Percentiles rank a stretch among this genome's conserved stretches.
These are phyloP conservation scores for Nerophis lumbriciformis DNA, from an alignment of 2,113 vertebrate genomes.

Conservation along the genomic window DNA sequence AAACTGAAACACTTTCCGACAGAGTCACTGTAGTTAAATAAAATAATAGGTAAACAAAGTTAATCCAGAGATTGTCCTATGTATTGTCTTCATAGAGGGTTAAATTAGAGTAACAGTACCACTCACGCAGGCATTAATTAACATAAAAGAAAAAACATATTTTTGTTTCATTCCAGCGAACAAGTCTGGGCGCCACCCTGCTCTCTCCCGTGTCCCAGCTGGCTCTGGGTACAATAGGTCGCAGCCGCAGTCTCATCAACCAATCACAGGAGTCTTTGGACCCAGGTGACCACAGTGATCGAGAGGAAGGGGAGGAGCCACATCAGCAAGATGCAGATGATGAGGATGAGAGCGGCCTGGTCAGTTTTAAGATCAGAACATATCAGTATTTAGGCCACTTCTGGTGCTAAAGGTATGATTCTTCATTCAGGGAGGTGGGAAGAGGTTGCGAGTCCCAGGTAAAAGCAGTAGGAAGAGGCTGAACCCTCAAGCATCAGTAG, in stretches of 20 bases:
- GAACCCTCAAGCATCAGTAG: slow-evolving; percentile 78
- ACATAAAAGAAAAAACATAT: background rate
- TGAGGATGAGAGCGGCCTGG: slow-evolving; percentile 78
- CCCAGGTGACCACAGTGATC: slow-evolving; percentile 73
- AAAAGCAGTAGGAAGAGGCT: slow-evolving; percentile 83
- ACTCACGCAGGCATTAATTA: background rate
- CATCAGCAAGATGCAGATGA: slow-evolving; percentile 81
- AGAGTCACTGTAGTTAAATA: no score
- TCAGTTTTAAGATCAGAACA: slow-evolving; percentile 38
- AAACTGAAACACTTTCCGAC: no score
- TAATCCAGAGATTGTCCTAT: no score
- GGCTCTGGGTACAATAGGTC: slow-evolving; percentile 73
- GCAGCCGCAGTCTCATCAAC: slow-evolving; percentile 72
- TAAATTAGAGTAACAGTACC: background rate
- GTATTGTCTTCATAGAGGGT: background rate
- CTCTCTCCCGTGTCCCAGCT: slow-evolving; percentile 75
- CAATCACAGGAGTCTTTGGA: slow-evolving; percentile 76
- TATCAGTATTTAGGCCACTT: background rate
- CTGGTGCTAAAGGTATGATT: background rate
- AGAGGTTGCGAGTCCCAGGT: slow-evolving; percentile 74
- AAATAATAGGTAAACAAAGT: no score
- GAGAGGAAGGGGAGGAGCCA: slow-evolving; percentile 60
- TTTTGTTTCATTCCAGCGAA: slow-evolving; percentile 54
- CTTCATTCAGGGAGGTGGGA: slow-evolving; percentile 63
- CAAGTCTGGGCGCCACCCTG: slow-evolving; percentile 68